Evolutionary conservation across 1,140 invertebrate genomes (phyloP).

Genomic region (Cotesia vestalis): DNA sequence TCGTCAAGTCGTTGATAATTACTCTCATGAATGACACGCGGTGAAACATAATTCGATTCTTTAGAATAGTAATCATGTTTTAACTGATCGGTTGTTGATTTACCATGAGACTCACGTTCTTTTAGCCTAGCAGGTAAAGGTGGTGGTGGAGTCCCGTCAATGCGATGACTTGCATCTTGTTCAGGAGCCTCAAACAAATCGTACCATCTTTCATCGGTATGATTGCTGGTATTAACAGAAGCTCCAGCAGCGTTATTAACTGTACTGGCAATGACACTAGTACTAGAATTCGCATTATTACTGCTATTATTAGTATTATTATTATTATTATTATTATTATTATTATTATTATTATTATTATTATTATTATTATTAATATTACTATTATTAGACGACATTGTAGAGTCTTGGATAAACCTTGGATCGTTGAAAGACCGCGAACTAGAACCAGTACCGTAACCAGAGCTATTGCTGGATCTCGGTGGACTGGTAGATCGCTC

Average conservation of each 20-base stretch:
- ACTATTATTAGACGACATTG: conserved; percentile 59
- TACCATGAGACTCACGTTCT: conserved; percentile 44
- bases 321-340: no score
- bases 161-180: conserved; percentile 50
- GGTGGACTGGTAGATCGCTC: conserved; percentile 82
- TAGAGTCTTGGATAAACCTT: conserved; percentile 68
- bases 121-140: conserved; percentile 66
- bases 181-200: conserved; percentile 67
- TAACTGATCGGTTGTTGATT: conserved; percentile 37
- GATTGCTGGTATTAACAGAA: not conserved
- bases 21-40: conserved; percentile 54
- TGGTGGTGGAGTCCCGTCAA: conserved; percentile 64
- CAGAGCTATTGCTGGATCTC: conserved; percentile 83
- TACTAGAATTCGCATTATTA: conserved; percentile 34
- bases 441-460: conserved; percentile 84
- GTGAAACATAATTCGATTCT: conserved; percentile 58
- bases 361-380: no score
- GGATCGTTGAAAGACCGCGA: conserved; percentile 74
- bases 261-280: no score
- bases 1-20: conserved; percentile 60
- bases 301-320: conserved; percentile 37
- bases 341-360: no score
- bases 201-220: conserved; percentile 56
- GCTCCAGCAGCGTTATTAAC: conserved; percentile 37
- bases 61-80: conserved; percentile 54